phyloP scores from a whole-genome alignment of 1,140 invertebrate genomes.

The Ceratina australensis region DNA sequence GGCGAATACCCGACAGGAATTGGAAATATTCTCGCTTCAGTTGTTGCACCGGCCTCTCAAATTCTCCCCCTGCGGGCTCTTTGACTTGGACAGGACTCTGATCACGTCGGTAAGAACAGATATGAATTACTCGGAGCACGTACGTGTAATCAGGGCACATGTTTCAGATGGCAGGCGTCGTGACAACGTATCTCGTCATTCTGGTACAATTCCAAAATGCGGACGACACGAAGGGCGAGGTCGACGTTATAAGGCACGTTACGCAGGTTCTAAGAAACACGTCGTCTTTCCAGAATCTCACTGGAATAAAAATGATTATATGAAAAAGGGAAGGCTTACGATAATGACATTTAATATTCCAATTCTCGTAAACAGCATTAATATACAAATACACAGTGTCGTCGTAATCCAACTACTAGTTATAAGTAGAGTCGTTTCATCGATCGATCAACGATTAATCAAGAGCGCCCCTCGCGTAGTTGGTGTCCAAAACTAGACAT shows the following conservation, averaged over 20 bases:
- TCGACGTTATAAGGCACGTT: conserved; percentile 64
- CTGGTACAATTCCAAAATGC: conserved; percentile 84
- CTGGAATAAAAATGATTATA: conserved; percentile 16
- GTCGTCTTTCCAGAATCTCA: conserved; percentile 55
- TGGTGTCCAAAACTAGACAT: conserved; percentile 64
- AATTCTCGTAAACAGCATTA: conserved; percentile 63
- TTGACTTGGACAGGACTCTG: conserved; percentile 82
- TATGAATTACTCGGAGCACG: no score
- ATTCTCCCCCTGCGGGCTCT: conserved; percentile 84
- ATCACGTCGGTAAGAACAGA: conserved; percentile 82
- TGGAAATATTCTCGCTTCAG: conserved; percentile 85
- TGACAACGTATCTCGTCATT: conserved; percentile 86
- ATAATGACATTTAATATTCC: conserved; percentile 69
- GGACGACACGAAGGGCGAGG: conserved; percentile 64
- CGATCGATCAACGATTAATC: conserved; percentile 60
- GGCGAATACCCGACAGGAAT: conserved; percentile 69
- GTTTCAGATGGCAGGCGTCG: conserved; percentile 84
- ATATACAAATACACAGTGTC: conserved; percentile 65
- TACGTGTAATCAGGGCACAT: neutral
- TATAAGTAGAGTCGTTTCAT: conserved; percentile 40
- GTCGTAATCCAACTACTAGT: conserved; percentile 49
- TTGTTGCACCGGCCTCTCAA: conserved; percentile 82
- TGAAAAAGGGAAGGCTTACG: conserved; percentile 25
- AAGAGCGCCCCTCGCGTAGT: conserved; percentile 50
- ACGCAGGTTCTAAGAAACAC: conserved; percentile 63